These are phyloP conservation scores for Argyrosomus japonicus DNA, from an alignment of 2,113 vertebrate species.

Conservation along the genomic window DNA sequence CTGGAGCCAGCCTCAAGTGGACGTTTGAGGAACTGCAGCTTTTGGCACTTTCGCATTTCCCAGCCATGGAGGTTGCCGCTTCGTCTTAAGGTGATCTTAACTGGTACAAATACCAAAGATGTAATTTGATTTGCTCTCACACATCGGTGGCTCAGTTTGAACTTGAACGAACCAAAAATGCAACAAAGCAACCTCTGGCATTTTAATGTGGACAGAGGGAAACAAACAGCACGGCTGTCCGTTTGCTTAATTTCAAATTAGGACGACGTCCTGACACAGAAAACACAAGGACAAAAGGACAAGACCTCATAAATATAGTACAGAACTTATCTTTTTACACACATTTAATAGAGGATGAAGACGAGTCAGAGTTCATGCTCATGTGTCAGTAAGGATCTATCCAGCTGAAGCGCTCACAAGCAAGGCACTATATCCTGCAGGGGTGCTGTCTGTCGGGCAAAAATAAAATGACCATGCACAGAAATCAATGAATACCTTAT, in stretches of 20 bases:
- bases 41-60: too few species aligned
- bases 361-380: constrained; percentile 9
- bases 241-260: not conserved
- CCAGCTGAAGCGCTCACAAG: not conserved
- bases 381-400: constrained; percentile 7
- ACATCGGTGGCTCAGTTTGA: too few species aligned
- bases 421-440: not conserved
- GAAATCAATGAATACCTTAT: not conserved
- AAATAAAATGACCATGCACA: not conserved
- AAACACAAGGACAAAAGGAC: not conserved
- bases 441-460: not conserved
- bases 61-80: too few species aligned
- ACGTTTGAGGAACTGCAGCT: too few species aligned
- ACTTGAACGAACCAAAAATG: too few species aligned
- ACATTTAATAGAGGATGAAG: constrained; percentile 1
- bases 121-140: too few species aligned
- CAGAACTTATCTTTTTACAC: not conserved
- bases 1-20: too few species aligned
- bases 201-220: not conserved
- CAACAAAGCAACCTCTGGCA: too few species aligned
- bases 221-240: not conserved
- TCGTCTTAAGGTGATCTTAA: too few species aligned
- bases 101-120: too few species aligned
- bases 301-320: constrained; percentile 11
- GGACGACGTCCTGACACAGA: not conserved